These are phyloP conservation scores for Rotaria socialis DNA, from an alignment of 2,888 invertebrate species.

Conservation along the genomic window DNA sequence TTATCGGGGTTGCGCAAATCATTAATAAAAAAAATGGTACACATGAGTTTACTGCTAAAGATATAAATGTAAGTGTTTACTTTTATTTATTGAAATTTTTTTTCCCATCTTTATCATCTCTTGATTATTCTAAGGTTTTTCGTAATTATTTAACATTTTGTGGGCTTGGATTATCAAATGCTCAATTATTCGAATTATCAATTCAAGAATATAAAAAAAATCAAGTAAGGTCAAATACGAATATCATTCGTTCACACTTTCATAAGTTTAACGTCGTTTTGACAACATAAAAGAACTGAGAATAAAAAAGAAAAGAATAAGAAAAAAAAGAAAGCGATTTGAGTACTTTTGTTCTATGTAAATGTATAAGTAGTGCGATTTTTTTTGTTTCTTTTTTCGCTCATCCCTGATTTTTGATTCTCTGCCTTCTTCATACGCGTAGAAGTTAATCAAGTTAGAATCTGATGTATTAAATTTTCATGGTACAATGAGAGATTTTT, in stretches of 20 bases:
- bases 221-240: neutral
- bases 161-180: constrained; percentile 63
- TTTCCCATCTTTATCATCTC: too few relatives aligned
- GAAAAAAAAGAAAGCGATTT: neutral
- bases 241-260: neutral
- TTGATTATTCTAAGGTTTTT: constrained; percentile 56
- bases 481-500: neutral
- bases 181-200: constrained; percentile 63
- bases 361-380: neutral
- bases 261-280: neutral
- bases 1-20: constrained; percentile 81
- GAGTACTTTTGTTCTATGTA: neutral
- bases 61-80: neutral
- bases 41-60: neutral
- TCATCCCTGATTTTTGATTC: neutral
- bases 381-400: neutral
- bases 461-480: constrained; percentile 36
- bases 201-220: constrained; percentile 63
- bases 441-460: constrained; percentile 48
- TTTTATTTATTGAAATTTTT: neutral
- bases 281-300: neutral
- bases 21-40: constrained; percentile 65
- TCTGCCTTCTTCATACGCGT: constrained; percentile 8
- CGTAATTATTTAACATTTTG: constrained; percentile 63
- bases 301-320: neutral